These are phyloP conservation scores for Amia ocellicauda DNA, from an alignment of 2,113 vertebrate genomes.

Conservation along the genomic window DNA sequence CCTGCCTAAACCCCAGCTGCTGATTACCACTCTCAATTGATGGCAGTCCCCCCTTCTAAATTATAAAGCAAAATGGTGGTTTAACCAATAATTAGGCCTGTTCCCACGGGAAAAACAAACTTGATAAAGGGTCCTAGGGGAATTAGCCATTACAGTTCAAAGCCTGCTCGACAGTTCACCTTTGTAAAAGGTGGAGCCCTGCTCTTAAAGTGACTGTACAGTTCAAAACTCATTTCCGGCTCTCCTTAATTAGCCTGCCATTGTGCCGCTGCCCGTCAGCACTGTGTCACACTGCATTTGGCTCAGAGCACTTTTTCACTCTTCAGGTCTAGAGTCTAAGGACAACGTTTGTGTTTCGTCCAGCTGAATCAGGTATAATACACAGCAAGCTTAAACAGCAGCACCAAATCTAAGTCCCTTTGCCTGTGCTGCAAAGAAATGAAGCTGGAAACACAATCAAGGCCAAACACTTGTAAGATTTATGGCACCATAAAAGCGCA, in stretches of 20 bases:
- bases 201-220: too few species aligned
- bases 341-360: neutral
- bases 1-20: neutral
- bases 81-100: too few species aligned
- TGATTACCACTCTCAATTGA: too few species aligned
- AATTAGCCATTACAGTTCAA: conserved; percentile 21
- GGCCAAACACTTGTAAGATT: too few species aligned
- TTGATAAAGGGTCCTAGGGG: neutral
- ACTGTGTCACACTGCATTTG: neutral
- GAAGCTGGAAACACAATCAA: too few species aligned
- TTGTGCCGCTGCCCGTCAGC: too few species aligned
- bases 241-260: too few species aligned
- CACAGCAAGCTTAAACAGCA: neutral
- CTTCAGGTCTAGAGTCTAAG: neutral
- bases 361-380: neutral
- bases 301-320: neutral
- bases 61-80: conserved; percentile 10
- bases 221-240: too few species aligned
- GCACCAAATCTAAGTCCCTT: too few species aligned
- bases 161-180: conserved; percentile 16
- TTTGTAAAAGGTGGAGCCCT: conserved; percentile 1
- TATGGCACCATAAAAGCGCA: too few species aligned
- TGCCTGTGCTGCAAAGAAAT: too few species aligned
- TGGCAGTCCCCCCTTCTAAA: conserved; percentile 29
- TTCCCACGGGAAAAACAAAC: neutral